Conservation (phyloP, 2,888 invertebrate genomes). For the Brassicogethes aeneus region DNA sequence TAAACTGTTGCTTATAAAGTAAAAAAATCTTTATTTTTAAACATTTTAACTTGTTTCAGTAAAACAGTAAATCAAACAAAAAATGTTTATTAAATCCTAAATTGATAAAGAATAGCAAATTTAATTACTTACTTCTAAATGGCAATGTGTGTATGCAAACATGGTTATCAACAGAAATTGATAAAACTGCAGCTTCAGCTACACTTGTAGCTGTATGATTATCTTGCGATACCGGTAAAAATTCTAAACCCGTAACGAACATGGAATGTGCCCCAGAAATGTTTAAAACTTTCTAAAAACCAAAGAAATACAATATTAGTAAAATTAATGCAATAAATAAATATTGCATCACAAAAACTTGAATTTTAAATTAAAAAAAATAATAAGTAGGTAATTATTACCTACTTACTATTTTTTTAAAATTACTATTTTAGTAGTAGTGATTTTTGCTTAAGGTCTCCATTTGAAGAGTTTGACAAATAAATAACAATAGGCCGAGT, state of each 20-base stretch:
- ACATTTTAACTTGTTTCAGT: background rate
- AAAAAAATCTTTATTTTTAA: background rate
- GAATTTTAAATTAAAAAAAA: constrained; percentile 5
- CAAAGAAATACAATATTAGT: constrained; percentile 9
- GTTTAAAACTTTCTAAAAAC: constrained; percentile 65
- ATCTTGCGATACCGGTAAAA: constrained; percentile 68
- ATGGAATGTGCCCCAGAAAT: constrained; percentile 84
- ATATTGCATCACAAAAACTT: background rate
- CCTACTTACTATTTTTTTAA: too few relatives aligned
- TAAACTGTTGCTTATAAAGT: too few relatives aligned
- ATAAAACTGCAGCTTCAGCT: constrained; percentile 80
- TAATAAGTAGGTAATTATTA: too few relatives aligned
- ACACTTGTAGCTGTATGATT: constrained; percentile 64
- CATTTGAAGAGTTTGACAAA: too few relatives aligned
- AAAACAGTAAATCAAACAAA: background rate
- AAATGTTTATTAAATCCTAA: background rate
- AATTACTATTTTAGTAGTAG: too few relatives aligned
- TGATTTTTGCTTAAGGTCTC: too few relatives aligned
- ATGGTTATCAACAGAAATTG: constrained; percentile 93
- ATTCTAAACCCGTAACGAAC: constrained; percentile 95
- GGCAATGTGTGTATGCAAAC: constrained; percentile 83
- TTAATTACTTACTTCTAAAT: constrained; percentile 65
- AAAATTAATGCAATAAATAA: constrained; percentile 5
- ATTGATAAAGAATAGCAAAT: too few relatives aligned
- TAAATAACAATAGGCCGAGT: too few relatives aligned